Percentiles rank a stretch among this genome's conserved stretches.
Conservation (phyloP, 2,113 vertebrate species). For the Xiphophorus hellerii region DNA sequence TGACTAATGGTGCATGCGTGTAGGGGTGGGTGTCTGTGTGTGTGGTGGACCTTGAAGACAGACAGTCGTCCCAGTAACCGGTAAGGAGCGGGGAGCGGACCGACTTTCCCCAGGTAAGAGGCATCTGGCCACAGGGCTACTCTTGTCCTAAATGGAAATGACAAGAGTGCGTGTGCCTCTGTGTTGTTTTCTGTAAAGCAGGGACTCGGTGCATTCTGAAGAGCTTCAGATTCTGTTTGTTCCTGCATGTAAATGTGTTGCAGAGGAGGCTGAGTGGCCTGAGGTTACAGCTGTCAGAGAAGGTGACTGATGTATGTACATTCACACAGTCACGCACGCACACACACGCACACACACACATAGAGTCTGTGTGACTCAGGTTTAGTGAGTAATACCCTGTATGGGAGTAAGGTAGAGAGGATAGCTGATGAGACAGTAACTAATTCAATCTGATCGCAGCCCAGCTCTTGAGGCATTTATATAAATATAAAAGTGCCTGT, state of each 20-base stretch:
- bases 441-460: slow-evolving; percentile 40
- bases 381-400: slow-evolving; percentile 5
- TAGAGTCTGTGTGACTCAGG: slow-evolving; percentile 36
- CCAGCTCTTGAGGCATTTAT: too few species aligned
- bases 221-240: slow-evolving; percentile 34
- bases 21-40: not conserved
- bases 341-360: not conserved
- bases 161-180: slow-evolving; percentile 34
- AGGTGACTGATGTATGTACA: slow-evolving; percentile 24
- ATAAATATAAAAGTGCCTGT: too few species aligned
- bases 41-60: slow-evolving; percentile 27
- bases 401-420: slow-evolving; percentile 26
- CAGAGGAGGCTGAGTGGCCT: slow-evolving; percentile 29
- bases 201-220: slow-evolving; percentile 5
- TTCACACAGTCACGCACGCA: slow-evolving; percentile 25
- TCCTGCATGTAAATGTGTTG: slow-evolving; percentile 41
- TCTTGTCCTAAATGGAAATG: slow-evolving; percentile 56
- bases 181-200: slow-evolving; percentile 15
- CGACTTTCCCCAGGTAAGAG: slow-evolving; percentile 39
- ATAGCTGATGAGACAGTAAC: slow-evolving; percentile 23
- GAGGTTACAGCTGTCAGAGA: slow-evolving; percentile 38
- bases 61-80: slow-evolving; percentile 34
- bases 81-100: slow-evolving; percentile 12
- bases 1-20: slow-evolving; percentile 51
- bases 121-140: slow-evolving; percentile 42